Evolutionary conservation across 2,113 vertebrate species (phyloP), one percentile per base, ranked within the genome.

Genomic region (Coptodon bakossiorum): DNA sequence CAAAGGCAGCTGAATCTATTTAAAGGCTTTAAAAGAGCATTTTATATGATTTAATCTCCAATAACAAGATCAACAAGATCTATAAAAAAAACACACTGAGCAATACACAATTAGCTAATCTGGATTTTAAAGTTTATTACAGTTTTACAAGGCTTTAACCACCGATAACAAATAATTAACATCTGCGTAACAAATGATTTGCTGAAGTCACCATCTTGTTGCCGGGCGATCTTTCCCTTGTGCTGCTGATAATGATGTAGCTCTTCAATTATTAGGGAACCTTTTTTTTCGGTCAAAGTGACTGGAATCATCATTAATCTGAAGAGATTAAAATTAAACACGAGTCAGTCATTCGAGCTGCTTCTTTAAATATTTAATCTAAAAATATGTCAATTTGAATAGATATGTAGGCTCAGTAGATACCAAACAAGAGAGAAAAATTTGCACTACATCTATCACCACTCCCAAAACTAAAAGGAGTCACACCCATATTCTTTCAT

Each of bases 271-370:
- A 59, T 86, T 68, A 8, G 59, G 81, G 82, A 93, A 89, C 73
- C 90, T 90, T 92, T 95, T 96, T 88, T 95, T 95, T 78, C 86
- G 91, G 36, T 92, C 86, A 87, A 95, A 96, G 61, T 89, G 71
- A 82, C 85, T 91, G 88, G 94, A 91, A 63, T 94, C 93, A 11
- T 93, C 93, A 71, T 91, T 88, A 43, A 95, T 90, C 96, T 96
- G 88, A 83, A 89, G 78, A 89, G 71, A 92, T 85, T 48, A 38
- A 88, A 94, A 86, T 90, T 22, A 87, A 87, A 88, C 48, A 66
- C 68, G 68, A 79, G 80, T 91, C 73, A 87, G 45, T 38, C 52
- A 80, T 68, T 56, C 59, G 73, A 86, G 34, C 81, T n/a, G 54
- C 71, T 8, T 40, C 82, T 83, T 80, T 90, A 13, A 91, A 90